Conservation (phyloP, 2,797 vertebrate genomes). For the Acanthurus lineatus region DNA sequence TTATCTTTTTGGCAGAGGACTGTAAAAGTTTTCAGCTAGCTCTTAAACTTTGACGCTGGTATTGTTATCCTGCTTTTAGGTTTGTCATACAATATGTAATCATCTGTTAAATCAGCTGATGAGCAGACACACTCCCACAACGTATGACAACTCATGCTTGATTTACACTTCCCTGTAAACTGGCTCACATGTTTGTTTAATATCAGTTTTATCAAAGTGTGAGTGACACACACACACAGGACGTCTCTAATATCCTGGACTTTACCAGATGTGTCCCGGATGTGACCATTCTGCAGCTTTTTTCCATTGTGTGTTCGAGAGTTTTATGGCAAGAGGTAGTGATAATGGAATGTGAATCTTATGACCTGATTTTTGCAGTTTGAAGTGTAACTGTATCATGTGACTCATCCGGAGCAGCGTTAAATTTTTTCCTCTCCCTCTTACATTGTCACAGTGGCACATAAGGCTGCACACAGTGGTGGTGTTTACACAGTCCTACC, state of each 20-base stretch:
- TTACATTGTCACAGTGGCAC: constrained; percentile 17
- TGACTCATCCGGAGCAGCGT: constrained; percentile 59
- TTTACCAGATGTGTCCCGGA: background rate
- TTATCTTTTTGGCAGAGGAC: background rate
- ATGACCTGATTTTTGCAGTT: constrained; percentile 68
- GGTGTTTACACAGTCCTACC: background rate
- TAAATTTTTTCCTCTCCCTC: background rate
- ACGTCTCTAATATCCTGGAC: constrained; percentile 11
- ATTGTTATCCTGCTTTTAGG: background rate
- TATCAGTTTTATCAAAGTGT: background rate
- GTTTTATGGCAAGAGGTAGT: background rate
- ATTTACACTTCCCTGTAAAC: background rate
- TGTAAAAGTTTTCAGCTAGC: background rate
- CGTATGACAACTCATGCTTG: background rate
- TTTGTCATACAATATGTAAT: background rate
- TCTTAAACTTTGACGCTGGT: constrained; percentile 19
- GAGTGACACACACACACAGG: background rate
- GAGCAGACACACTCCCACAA: background rate
- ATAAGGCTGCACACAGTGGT: background rate
- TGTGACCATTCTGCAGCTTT: background rate
- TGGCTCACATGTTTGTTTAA: background rate
- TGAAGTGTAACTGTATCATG: constrained; percentile 63
- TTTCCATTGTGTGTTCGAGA: background rate
- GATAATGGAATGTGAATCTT: constrained; percentile 65
- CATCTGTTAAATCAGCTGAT: constrained; percentile 42